Conservation (phyloP, 2,113 vertebrate genomes). For the Nyctibius bracteatus region DNA sequence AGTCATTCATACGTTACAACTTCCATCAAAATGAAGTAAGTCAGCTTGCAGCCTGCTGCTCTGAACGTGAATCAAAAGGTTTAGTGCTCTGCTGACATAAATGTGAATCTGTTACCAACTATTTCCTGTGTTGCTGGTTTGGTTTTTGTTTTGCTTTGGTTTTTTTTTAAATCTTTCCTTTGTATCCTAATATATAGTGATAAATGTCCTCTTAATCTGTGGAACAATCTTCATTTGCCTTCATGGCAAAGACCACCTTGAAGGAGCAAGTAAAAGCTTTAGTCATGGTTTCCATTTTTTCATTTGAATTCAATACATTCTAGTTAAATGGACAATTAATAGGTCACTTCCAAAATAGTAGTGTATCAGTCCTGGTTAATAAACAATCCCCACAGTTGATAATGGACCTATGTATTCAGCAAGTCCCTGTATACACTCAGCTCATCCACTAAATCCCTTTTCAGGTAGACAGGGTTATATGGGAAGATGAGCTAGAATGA, state of each 20-base stretch:
- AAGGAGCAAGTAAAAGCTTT: slow-evolving; percentile 89
- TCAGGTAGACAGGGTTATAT: slow-evolving; percentile 89
- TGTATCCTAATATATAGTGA: slow-evolving; percentile 70
- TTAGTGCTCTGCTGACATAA: slow-evolving; percentile 15
- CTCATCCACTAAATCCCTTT: slow-evolving; percentile 88
- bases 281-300: slow-evolving; percentile 90
- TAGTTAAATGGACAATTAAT: slow-evolving; percentile 97
- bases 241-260: slow-evolving; percentile 80
- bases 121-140: neutral
- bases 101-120: neutral
- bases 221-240: slow-evolving; percentile 81
- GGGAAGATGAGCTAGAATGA: slow-evolving; percentile 97
- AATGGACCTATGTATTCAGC: slow-evolving; percentile 78
- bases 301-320: slow-evolving; percentile 86
- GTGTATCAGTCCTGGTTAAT: slow-evolving; percentile 78
- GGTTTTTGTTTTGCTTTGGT: neutral
- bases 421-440: slow-evolving; percentile 81
- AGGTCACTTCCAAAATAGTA: slow-evolving; percentile 87
- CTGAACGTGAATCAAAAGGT: neutral
- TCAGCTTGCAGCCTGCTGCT: neutral
- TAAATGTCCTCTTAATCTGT: slow-evolving; percentile 88
- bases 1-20: neutral
- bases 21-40: neutral
- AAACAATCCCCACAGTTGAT: slow-evolving; percentile 78
- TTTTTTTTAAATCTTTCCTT: slow-evolving; percentile 4